Evolutionary conservation across 2,888 invertebrate genomes (phyloP).

Genomic region (Aricia artaxerxes): DNA sequence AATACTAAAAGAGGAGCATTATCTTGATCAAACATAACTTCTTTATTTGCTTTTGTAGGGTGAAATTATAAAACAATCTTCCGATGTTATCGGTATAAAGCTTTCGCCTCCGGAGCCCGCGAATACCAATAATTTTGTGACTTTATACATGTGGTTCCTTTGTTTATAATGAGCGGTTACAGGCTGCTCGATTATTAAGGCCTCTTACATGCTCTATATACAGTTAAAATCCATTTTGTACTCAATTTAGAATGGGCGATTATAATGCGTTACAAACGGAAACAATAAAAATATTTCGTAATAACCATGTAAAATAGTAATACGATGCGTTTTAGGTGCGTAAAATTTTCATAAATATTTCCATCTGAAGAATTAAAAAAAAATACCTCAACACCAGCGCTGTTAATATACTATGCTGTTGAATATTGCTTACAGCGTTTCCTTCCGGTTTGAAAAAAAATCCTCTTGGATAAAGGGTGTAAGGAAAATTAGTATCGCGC

Average conservation of each 20-base stretch:
- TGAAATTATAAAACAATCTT: slow-evolving; percentile 27
- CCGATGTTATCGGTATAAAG: slow-evolving; percentile 36
- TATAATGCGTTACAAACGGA: not conserved
- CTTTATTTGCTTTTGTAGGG: slow-evolving; percentile 18
- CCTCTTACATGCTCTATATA: not conserved
- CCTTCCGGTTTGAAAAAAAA: too few species aligned
- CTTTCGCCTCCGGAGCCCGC: slow-evolving; percentile 53
- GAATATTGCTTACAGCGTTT: too few species aligned
- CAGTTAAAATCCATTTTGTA: not conserved
- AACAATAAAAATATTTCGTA: not conserved
- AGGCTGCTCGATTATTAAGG: not conserved
- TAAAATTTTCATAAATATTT: not conserved
- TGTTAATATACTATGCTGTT: too few species aligned
- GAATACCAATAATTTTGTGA: slow-evolving; percentile 76
- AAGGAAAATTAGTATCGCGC: too few species aligned
- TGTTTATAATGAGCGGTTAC: slow-evolving; percentile 53
- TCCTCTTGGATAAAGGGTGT: too few species aligned
- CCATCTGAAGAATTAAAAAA: not conserved
- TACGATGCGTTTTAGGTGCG: too few species aligned
- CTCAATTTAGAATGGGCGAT: not conserved
- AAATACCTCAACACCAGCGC: not conserved
- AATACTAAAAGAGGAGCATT: not conserved
- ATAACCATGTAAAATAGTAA: not conserved
- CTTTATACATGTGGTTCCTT: slow-evolving; percentile 73
- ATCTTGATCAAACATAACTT: slow-evolving; percentile 22